Conservation (phyloP, 2,113 vertebrate species). For the Numida meleagris region DNA sequence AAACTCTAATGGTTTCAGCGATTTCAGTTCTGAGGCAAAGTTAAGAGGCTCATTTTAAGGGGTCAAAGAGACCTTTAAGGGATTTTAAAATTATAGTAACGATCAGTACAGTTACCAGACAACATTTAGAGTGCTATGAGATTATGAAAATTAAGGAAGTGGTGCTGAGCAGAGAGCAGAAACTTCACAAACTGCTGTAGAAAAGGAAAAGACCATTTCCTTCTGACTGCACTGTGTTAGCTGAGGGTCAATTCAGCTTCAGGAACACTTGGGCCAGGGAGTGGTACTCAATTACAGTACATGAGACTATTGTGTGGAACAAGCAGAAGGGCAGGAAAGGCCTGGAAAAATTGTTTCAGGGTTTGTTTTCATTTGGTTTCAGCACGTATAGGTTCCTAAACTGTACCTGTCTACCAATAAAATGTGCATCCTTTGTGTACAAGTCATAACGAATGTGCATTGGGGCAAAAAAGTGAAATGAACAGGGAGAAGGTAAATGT, state of each 20-base stretch:
- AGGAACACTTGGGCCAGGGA: not conserved
- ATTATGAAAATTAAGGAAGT: conserved; percentile 18
- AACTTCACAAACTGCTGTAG: not conserved
- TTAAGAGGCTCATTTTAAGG: conserved; percentile 21
- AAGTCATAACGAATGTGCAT: not conserved
- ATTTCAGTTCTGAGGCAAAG: conserved; percentile 17
- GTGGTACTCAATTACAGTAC: not conserved
- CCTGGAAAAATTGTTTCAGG: not conserved
- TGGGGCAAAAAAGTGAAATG: not conserved
- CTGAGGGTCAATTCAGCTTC: not conserved
- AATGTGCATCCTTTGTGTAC: not conserved
- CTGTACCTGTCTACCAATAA: not conserved
- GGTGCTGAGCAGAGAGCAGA: not conserved
- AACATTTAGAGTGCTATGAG: not conserved
- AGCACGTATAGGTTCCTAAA: not conserved
- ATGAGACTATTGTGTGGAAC: not conserved
- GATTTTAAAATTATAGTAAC: conserved; percentile 8
- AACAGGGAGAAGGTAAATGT: not conserved
- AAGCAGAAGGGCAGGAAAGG: not conserved
- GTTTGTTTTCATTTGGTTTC: not conserved
- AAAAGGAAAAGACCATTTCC: not conserved
- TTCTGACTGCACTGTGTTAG: not conserved
- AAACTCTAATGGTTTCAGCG: not conserved
- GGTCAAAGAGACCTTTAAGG: conserved; percentile 8
- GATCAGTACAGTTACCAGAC: not conserved